These are phyloP conservation scores for Poecilus cupreus DNA, from an alignment of 2,888 invertebrate genomes.

Conservation along the genomic window DNA sequence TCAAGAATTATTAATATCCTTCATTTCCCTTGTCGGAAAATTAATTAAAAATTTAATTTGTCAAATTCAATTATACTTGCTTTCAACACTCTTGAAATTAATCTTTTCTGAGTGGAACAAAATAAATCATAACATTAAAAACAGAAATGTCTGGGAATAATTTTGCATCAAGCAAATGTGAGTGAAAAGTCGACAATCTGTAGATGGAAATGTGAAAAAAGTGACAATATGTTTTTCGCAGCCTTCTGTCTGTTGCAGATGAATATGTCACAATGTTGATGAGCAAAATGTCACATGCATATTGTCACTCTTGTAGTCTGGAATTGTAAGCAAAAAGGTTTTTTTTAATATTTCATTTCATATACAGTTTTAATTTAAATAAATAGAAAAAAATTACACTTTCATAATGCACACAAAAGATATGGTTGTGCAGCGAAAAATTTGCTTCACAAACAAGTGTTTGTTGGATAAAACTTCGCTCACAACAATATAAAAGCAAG, in stretches of 20 bases:
- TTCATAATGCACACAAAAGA: too few species aligned
- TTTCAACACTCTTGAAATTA: not conserved
- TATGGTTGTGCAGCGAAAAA: too few species aligned
- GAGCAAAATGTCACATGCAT: too few species aligned
- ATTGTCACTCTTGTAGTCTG: too few species aligned
- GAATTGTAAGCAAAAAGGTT: too few species aligned
- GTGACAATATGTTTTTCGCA: not conserved
- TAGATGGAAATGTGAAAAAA: not conserved
- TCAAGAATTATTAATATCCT: not conserved
- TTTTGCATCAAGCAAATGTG: not conserved
- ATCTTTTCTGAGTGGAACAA: not conserved
- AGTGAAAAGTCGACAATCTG: not conserved
- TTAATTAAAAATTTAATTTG: slow-evolving; percentile 15
- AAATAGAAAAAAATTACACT: too few species aligned
- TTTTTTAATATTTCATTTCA: too few species aligned
- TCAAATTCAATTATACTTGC: slow-evolving; percentile 1
- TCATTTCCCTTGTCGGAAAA: not conserved
- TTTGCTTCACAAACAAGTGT: too few species aligned
- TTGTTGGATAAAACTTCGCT: too few species aligned
- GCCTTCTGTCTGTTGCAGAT: not conserved
- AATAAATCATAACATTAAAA: not conserved
- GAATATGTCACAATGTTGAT: not conserved
- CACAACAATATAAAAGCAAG: too few species aligned
- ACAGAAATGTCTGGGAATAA: not conserved
- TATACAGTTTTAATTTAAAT: too few species aligned